Percentiles rank a stretch among this genome's conserved stretches.
Conservation (phyloP, 2,113 vertebrate species). For the Ophthalmolycus amberensis region DNA sequence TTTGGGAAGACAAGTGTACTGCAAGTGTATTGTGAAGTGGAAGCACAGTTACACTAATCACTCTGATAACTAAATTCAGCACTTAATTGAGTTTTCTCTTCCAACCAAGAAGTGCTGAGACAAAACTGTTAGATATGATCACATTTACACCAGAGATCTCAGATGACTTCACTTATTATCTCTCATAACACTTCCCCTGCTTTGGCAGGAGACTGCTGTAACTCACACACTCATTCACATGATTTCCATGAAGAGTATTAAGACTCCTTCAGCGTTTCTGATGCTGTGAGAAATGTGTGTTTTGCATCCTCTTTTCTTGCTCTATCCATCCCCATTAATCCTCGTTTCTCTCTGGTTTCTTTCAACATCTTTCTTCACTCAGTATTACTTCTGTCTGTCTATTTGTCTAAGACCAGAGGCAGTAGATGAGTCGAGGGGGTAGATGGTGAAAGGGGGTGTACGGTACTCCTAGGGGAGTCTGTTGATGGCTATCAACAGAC, state of each 20-base stretch:
- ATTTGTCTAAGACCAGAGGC: slow-evolving; percentile 80
- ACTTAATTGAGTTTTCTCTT: slow-evolving; percentile 18
- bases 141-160: slow-evolving; percentile 52
- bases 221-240: neutral
- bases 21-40: neutral
- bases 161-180: slow-evolving; percentile 68
- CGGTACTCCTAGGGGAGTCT: slow-evolving; percentile 78
- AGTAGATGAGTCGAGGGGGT: slow-evolving; percentile 68
- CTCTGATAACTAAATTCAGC: slow-evolving; percentile 31
- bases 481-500: slow-evolving; percentile 81
- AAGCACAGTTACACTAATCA: slow-evolving; percentile 18
- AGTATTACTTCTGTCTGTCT: slow-evolving; percentile 65
- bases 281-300: slow-evolving; percentile 13
- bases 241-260: slow-evolving; percentile 26
- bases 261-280: neutral
- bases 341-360: slow-evolving; percentile 23
- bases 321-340: slow-evolving; percentile 24
- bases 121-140: slow-evolving; percentile 49
- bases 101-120: neutral
- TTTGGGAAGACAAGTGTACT: neutral
- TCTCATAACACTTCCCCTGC: slow-evolving; percentile 64
- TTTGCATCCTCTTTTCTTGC: slow-evolving; percentile 4
- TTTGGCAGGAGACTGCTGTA: slow-evolving; percentile 41
- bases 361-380: slow-evolving; percentile 49
- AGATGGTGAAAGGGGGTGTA: slow-evolving; percentile 54